A percentile compares a stretch with the other conserved stretches of the same genome.
Evolutionary conservation across 2,113 vertebrate genomes (phyloP).

Genomic region (Callipepla squamata): DNA sequence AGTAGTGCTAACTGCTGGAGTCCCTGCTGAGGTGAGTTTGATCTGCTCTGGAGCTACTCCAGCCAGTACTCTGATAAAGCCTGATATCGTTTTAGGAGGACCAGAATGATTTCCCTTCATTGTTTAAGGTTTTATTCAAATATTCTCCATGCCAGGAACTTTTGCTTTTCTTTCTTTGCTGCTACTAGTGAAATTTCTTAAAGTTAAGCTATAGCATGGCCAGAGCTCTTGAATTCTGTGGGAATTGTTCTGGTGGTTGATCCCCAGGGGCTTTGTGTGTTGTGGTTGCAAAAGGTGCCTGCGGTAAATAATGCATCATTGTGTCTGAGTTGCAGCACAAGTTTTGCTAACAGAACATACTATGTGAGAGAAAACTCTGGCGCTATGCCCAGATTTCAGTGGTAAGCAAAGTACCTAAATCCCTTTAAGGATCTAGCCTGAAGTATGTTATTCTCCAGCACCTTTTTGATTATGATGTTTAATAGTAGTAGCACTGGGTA

Average conservation of each 20-base stretch:
- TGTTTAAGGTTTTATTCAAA: constrained; percentile 69
- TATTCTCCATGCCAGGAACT: constrained; percentile 37
- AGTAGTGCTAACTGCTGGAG: constrained; percentile 59
- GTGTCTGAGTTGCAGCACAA: background rate
- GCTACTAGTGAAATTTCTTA: constrained; percentile 7
- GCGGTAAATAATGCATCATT: background rate
- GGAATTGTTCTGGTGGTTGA: constrained; percentile 4
- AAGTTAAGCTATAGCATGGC: background rate
- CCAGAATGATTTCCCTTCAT: constrained; percentile 71
- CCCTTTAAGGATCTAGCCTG: background rate
- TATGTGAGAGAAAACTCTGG: background rate
- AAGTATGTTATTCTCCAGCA: background rate
- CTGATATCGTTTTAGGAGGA: constrained; percentile 55
- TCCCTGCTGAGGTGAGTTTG: constrained; percentile 48
- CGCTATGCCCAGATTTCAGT: background rate
- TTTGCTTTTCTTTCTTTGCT: constrained; percentile 26
- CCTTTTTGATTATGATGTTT: constrained; percentile 1
- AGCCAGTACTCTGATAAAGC: constrained; percentile 65
- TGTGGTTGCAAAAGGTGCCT: background rate
- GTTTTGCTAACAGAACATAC: constrained; percentile 1
- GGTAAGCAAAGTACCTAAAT: constrained; percentile 26
- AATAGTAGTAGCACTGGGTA: background rate
- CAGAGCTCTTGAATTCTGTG: constrained; percentile 3
- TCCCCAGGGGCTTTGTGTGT: background rate
- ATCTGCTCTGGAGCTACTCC: constrained; percentile 67